phyloP scores from a whole-genome alignment of 2,797 vertebrate species.

The Pelobates cultripes region DNA sequence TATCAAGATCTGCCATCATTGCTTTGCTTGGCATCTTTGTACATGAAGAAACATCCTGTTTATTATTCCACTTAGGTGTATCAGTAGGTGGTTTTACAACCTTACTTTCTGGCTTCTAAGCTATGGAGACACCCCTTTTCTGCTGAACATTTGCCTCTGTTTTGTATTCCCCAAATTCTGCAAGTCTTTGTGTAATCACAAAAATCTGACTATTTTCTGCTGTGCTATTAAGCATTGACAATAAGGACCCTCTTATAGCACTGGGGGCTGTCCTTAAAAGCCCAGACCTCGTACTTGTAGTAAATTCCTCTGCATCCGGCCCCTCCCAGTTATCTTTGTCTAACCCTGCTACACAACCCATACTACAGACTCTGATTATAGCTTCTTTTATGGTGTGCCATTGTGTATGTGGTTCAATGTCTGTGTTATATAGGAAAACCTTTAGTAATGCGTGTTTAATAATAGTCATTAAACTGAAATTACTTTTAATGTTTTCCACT shows the following conservation, averaged over 20 bases:
- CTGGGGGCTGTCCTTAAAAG: conserved; percentile 3
- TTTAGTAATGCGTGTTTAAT: too few relatives aligned
- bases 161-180: background rate
- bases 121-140: background rate
- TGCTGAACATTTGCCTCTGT: background rate
- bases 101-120: background rate
- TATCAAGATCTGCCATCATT: background rate
- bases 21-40: background rate
- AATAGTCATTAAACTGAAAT: too few relatives aligned
- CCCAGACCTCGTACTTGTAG: background rate
- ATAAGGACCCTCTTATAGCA: background rate
- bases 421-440: too few relatives aligned
- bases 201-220: background rate
- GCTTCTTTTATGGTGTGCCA: background rate
- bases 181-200: background rate
- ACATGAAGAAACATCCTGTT: background rate
- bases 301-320: background rate
- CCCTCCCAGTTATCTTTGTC: background rate
- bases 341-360: conserved; percentile 14
- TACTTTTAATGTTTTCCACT: too few relatives aligned
- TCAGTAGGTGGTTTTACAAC: background rate
- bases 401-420: too few relatives aligned
- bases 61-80: background rate
- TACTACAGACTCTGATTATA: background rate
- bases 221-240: background rate